Conservation (phyloP, 2,888 invertebrate species). For the Halocaridina rubra region DNA sequence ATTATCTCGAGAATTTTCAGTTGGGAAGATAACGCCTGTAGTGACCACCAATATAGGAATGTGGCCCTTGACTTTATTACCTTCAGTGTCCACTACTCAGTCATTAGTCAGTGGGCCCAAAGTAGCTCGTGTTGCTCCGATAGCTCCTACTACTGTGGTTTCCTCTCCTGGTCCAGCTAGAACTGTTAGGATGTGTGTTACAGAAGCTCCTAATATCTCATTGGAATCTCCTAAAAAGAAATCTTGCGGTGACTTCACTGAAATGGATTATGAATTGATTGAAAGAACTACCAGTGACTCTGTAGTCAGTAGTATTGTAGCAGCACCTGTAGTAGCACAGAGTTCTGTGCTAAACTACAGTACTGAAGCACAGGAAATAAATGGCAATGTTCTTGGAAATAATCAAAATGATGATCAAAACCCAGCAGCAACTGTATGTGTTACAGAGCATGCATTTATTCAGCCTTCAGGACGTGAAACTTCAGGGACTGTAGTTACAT, state of each 20-base stretch:
- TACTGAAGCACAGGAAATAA: neutral
- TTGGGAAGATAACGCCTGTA: neutral
- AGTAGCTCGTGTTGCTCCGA: conserved; percentile 40
- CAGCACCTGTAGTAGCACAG: neutral
- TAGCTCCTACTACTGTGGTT: conserved; percentile 48
- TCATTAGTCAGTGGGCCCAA: conserved; percentile 13
- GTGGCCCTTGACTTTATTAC: conserved; percentile 30
- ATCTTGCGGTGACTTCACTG: neutral
- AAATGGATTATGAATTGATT: conserved; percentile 18
- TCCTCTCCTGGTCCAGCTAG: conserved; percentile 37
- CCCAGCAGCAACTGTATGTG: neutral
- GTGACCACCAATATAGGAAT: conserved; percentile 24
- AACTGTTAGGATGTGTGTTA: conserved; percentile 37
- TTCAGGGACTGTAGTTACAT: neutral
- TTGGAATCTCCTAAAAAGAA: conserved; percentile 32
- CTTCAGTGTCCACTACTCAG: conserved; percentile 21
- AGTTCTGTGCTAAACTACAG: neutral
- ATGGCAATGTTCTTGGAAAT: neutral
- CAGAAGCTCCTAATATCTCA: conserved; percentile 21
- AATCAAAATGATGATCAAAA: neutral
- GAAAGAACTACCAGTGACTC: neutral
- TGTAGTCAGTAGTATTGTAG: neutral
- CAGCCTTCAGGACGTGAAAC: neutral
- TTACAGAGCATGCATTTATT: neutral
- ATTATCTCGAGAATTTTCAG: neutral